phyloP scores from a whole-genome alignment of 2,113 vertebrate species.

The Cavia porcellus region DNA sequence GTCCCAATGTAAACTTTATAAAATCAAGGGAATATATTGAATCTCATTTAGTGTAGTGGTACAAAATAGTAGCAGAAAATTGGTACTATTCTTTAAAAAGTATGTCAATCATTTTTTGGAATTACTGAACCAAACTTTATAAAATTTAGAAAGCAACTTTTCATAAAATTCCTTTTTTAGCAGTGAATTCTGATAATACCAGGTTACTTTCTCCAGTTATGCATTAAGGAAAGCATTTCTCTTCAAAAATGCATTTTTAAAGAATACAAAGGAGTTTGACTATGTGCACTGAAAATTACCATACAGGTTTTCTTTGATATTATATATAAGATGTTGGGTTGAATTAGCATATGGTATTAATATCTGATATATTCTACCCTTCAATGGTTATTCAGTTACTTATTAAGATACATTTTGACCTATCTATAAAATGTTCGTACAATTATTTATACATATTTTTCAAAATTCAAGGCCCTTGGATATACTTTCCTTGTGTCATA shows the following conservation, averaged over 20 bases:
- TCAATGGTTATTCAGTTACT: slow-evolving; percentile 51
- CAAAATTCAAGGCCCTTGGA: slow-evolving; percentile 1
- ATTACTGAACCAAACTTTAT: neutral
- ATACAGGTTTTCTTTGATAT: slow-evolving; percentile 33
- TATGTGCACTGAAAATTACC: neutral
- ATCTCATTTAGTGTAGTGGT: neutral
- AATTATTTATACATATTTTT: slow-evolving; percentile 13
- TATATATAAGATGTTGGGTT: slow-evolving; percentile 43
- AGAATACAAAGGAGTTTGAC: neutral
- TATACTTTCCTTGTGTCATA: slow-evolving; percentile 8
- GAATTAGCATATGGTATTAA: slow-evolving; percentile 65
- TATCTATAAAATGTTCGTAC: neutral
- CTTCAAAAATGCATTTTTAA: neutral
- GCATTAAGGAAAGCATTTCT: neutral
- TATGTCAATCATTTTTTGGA: neutral
- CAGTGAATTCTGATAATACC: neutral
- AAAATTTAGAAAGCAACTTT: neutral
- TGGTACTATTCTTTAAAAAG: neutral
- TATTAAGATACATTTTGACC: slow-evolving; percentile 13
- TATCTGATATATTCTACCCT: neutral
- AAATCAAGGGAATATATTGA: neutral
- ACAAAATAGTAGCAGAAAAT: neutral
- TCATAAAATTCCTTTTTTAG: neutral
- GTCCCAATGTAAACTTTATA: neutral
- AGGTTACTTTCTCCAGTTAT: neutral